Conservation (phyloP, 2,888 invertebrate species). For the Ophion slaviceki region DNA sequence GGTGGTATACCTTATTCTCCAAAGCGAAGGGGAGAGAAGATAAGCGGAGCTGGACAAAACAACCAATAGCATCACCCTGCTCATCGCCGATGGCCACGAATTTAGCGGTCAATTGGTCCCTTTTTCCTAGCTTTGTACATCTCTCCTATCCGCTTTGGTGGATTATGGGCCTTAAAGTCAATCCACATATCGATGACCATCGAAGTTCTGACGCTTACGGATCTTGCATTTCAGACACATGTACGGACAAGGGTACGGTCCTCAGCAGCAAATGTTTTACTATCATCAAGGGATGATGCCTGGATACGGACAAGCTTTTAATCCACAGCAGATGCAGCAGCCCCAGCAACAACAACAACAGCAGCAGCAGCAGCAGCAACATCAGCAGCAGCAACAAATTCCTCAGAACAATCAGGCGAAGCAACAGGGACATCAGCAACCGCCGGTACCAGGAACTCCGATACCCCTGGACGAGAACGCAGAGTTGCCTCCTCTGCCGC, state of each 20-base stretch:
- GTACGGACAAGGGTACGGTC: constrained; percentile 78
- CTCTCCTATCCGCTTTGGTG: too few species aligned
- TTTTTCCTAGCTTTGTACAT: too few species aligned
- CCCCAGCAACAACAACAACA: constrained; percentile 73
- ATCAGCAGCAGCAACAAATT: constrained; percentile 71
- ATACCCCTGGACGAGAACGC: constrained; percentile 84
- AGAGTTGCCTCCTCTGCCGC: constrained; percentile 86
- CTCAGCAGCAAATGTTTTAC: constrained; percentile 80
- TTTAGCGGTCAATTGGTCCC: too few species aligned
- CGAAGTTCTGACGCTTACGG: not conserved
- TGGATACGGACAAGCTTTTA: constrained; percentile 79
- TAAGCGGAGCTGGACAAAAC: too few species aligned
- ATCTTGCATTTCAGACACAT: constrained; percentile 75
- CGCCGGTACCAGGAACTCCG: constrained; percentile 83
- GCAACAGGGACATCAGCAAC: constrained; percentile 76
- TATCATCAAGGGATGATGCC: constrained; percentile 81
- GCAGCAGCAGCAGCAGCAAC: constrained; percentile 73
- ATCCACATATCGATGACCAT: not conserved
- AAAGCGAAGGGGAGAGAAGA: too few species aligned
- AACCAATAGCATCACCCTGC: too few species aligned
- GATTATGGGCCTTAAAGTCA: not conserved
- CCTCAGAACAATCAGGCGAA: constrained; percentile 77
- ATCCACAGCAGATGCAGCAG: constrained; percentile 77
- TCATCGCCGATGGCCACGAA: too few species aligned
- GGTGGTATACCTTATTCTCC: too few species aligned